Percentiles rank a stretch among this genome's conserved stretches.
Evolutionary conservation across 2,888 invertebrate species (phyloP).

Genomic region (Drosophila dives): DNA sequence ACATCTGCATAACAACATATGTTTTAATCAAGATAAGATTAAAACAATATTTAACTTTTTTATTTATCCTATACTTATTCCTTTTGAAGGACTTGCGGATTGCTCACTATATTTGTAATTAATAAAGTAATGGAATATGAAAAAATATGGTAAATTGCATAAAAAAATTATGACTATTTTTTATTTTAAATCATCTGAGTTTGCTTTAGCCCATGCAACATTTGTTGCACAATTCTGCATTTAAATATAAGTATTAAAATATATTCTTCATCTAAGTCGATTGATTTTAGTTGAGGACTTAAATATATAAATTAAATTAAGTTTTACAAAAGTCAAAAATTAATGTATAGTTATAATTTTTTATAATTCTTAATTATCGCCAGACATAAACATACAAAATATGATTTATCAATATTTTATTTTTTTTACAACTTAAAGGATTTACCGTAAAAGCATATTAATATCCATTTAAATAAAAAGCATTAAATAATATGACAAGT

Average conservation of each 20-base stretch:
- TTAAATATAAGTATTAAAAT: background rate
- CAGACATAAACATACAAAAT: background rate
- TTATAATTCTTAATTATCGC: background rate
- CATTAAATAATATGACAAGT: background rate
- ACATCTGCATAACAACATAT: background rate
- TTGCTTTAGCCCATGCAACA: background rate
- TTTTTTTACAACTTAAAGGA: background rate
- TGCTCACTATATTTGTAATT: background rate
- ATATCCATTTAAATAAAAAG: background rate
- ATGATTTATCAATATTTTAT: background rate
- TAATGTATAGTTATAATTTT: background rate
- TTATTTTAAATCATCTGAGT: background rate
- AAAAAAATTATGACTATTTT: background rate
- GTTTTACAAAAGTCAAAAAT: rapidly evolving
- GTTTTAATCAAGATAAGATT: background rate
- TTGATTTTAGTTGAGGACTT: background rate
- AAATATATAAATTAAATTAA: background rate
- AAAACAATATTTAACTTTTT: background rate
- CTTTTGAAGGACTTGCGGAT: too few relatives aligned
- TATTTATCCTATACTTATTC: too few relatives aligned
- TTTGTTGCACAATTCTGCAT: background rate
- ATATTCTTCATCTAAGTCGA: background rate
- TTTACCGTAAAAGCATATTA: background rate
- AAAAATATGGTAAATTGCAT: too few relatives aligned
- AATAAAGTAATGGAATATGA: background rate